phyloP scores from a whole-genome alignment of 92 coral and sea anemone genomes.

The Zoanthus solanderi region DNA sequence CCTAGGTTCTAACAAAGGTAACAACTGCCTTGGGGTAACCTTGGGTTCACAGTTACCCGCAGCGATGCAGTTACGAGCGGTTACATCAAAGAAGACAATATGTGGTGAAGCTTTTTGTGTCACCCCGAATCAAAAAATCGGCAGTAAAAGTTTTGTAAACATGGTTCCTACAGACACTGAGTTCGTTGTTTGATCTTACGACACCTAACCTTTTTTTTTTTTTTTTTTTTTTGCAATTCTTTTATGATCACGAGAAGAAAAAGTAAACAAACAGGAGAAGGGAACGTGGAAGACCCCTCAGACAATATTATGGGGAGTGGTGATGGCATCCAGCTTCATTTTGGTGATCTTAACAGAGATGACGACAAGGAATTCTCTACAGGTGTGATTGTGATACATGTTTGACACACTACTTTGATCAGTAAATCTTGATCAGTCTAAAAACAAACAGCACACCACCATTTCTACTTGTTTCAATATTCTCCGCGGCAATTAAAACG shows the following conservation, averaged over 20 bases:
- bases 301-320: background rate
- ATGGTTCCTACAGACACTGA: too few species aligned
- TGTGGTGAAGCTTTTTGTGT: too few species aligned
- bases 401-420: background rate
- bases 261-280: background rate
- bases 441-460: background rate
- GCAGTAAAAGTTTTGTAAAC: too few species aligned
- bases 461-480: background rate
- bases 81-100: background rate
- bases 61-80: background rate
- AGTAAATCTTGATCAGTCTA: background rate
- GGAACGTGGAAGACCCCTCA: background rate
- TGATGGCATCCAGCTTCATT: slow-evolving; percentile 25
- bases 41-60: too few species aligned
- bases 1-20: too few species aligned
- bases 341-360: slow-evolving; percentile 32
- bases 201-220: background rate
- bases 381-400: background rate
- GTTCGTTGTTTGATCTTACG: too few species aligned
- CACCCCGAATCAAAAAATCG: too few species aligned
- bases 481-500: background rate
- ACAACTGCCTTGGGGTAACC: too few species aligned
- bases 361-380: slow-evolving; percentile 31
- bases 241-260: too few species aligned
- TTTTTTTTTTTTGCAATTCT: background rate